phyloP scores from a whole-genome alignment of 2,888 invertebrate genomes.

The Acanthopleura granulata region DNA sequence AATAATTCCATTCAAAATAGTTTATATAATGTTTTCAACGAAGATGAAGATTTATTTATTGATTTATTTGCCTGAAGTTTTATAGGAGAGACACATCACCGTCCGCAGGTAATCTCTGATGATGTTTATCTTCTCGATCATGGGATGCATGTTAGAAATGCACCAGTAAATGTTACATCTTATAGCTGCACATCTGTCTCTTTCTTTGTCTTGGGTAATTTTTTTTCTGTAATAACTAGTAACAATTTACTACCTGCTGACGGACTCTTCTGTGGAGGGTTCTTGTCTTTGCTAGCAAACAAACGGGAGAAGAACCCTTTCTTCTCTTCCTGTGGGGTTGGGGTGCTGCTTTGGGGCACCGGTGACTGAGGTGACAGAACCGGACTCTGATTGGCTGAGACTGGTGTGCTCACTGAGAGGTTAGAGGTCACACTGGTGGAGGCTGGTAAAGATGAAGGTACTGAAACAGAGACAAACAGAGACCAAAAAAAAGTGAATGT shows the following conservation, averaged over 20 bases:
- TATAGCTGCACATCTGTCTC: too few species aligned
- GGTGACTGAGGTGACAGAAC: conserved; percentile 34
- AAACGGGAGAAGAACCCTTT: conserved; percentile 63
- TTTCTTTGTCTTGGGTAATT: too few species aligned
- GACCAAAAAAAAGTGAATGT: background rate
- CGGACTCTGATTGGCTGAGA: conserved; percentile 27
- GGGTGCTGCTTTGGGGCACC: conserved; percentile 23
- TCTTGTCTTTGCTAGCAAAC: conserved; percentile 47
- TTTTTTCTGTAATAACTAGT: too few species aligned
- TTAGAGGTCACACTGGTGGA: conserved; percentile 28
- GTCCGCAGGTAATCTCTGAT: too few species aligned
- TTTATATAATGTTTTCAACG: too few species aligned
- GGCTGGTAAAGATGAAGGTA: conserved; percentile 24
- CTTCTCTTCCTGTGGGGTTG: conserved; percentile 43
- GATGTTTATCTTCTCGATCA: too few species aligned
- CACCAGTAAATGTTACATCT: too few species aligned
- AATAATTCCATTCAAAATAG: too few species aligned
- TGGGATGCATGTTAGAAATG: too few species aligned
- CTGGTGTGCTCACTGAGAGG: conserved; percentile 31
- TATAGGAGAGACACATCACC: too few species aligned
- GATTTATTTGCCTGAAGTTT: too few species aligned
- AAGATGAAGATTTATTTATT: too few species aligned
- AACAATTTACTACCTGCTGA: conserved; percentile 17
- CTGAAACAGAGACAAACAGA: background rate
- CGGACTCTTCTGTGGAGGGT: conserved; percentile 7